Conservation (phyloP, 2,113 vertebrate genomes). For the Plotosus lineatus region DNA sequence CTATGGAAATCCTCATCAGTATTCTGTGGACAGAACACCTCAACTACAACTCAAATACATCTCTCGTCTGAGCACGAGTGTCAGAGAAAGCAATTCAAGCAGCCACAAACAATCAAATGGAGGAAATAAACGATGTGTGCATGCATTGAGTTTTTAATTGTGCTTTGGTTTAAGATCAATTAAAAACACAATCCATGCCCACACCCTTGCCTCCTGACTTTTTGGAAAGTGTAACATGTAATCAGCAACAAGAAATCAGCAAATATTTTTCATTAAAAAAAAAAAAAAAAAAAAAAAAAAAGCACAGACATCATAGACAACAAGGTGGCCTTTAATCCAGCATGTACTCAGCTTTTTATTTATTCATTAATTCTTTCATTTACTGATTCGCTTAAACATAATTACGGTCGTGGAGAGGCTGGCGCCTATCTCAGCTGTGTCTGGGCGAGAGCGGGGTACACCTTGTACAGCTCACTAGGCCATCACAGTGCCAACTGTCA, state of each 20-base stretch:
- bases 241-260: background rate
- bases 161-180: too few relatives aligned
- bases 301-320: background rate
- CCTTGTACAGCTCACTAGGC: too few relatives aligned
- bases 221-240: background rate
- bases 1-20: slow-evolving; percentile 7
- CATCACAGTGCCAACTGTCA: too few relatives aligned
- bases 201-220: background rate
- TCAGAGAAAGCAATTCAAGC: slow-evolving; percentile 3
- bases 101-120: background rate
- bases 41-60: background rate
- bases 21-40: background rate
- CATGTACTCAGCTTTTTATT: background rate
- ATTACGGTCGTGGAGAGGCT: too few relatives aligned
- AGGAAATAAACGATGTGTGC: background rate
- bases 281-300: too few relatives aligned
- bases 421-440: too few relatives aligned
- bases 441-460: too few relatives aligned
- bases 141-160: too few relatives aligned
- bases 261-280: background rate
- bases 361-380: too few relatives aligned
- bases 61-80: background rate
- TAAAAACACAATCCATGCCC: too few relatives aligned
- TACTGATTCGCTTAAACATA: too few relatives aligned
- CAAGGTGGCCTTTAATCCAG: background rate